Evolutionary conservation across 2,113 vertebrate genomes (phyloP), one percentile per base, ranked within the genome.

Genomic region (Eretmochelys imbricata): DNA sequence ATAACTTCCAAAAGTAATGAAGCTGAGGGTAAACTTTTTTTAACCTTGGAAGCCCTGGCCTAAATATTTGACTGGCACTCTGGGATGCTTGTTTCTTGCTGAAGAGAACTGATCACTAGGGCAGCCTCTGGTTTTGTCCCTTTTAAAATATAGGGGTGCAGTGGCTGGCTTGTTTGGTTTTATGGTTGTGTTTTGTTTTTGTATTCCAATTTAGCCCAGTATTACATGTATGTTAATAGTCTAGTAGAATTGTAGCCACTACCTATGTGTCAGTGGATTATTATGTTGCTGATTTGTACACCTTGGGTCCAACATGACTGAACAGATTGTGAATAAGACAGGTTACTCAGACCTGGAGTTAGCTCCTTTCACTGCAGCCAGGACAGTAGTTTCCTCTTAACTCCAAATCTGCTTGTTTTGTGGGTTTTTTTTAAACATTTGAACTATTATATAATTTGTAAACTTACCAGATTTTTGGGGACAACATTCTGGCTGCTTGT

Each of bases 1-100:
- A 95, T 95, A 95, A 97, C 90, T 97, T 97, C 91, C 94, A 91
- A 84, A 95, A 91, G 92, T 93, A 96, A 96, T 97, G 94, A 96
- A 84, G 97, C 94, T 84, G 91, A 93, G 85, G 87, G 88, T 84
- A 78, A 81, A 79, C 87, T 92, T n/a, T 20, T 69, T 69, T 69
- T 97, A 97, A 96, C 96, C 94, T 93, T 95, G 53, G 85, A 57
- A 49, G 6, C 85, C 88, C 94, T 62, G 82, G 3, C 69, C 38
- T 82, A 69, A 10, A 1, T 27, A 27, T 69, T 69, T 20, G 19
- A n/a, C 12, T 14, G 12, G 87, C n/a, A 19, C 4, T 69, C 17
- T 69, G 65, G 8, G 19, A 38, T 38, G 35, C 65, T 38, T 38
- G 35, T 69, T 38, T 69, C 38, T 31, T 54, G 1, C n/a, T 88